phyloP scores from a whole-genome alignment of 2,797 vertebrate species.

The Sciurus carolinensis region DNA sequence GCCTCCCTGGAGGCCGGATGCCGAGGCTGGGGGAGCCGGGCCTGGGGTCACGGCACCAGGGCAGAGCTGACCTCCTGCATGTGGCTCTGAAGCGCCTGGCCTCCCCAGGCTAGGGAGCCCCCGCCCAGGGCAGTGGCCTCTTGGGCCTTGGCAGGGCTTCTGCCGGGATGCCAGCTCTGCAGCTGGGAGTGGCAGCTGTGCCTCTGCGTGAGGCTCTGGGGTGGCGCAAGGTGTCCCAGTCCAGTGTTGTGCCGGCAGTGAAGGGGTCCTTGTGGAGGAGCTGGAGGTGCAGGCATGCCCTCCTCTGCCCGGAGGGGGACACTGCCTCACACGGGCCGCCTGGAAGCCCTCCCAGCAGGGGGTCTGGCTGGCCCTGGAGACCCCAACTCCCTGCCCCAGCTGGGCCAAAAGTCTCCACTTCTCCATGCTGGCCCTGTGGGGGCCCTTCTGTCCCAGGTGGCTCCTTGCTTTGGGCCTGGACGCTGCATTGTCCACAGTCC shows the following conservation, averaged over 20 bases:
- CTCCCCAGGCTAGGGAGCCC: background rate
- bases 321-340: rapidly evolving
- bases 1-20: too few species aligned
- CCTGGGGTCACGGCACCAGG: background rate
- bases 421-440: rapidly evolving
- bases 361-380: background rate
- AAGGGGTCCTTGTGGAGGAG: background rate
- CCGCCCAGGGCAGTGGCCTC: rapidly evolving
- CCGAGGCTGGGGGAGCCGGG: background rate
- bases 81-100: rapidly evolving
- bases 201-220: background rate
- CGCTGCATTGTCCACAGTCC: rapidly evolving
- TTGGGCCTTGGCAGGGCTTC: rapidly evolving
- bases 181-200: rapidly evolving
- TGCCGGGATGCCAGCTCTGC: rapidly evolving
- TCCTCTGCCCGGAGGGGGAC: rapidly evolving
- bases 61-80: background rate
- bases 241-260: constrained; percentile 82
- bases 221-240: constrained; percentile 60
- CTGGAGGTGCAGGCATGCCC: rapidly evolving
- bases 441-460: rapidly evolving
- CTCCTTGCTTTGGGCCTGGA: background rate
- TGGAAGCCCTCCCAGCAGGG: background rate
- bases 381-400: background rate
- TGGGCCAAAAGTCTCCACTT: background rate